These are phyloP conservation scores for Laspeyria flexula DNA, from an alignment of 2,888 invertebrate genomes.

Conservation along the genomic window DNA sequence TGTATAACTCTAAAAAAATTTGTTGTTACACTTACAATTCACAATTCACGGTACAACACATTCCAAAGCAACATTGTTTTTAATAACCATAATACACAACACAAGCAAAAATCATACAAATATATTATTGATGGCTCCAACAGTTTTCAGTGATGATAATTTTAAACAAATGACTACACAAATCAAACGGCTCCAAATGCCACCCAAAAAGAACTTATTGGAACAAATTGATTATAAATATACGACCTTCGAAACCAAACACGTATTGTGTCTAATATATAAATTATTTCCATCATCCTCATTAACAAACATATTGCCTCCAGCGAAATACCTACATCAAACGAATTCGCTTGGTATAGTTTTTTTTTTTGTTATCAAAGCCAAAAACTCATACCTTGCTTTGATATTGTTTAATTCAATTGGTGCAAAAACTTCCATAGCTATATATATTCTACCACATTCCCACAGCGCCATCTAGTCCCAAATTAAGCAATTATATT, in stretches of 20 bases:
- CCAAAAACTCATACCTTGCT: conserved; percentile 23
- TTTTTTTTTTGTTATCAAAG: conserved; percentile 45
- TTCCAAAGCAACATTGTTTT: too few species aligned
- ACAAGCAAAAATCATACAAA: conserved; percentile 17
- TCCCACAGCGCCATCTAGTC: too few species aligned
- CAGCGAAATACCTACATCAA: conserved; percentile 53
- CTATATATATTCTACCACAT: too few species aligned
- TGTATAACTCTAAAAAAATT: too few species aligned
- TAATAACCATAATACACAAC: conserved; percentile 18
- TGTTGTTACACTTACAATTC: too few species aligned
- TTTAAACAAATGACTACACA: conserved; percentile 43
- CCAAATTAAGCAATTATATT: too few species aligned
- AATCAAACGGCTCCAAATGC: conserved; percentile 44
- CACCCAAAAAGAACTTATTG: conserved; percentile 53
- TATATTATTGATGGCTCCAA: conserved; percentile 24
- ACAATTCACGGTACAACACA: too few species aligned
- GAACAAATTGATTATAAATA: conserved; percentile 56
- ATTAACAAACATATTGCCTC: conserved; percentile 62
- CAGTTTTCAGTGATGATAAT: conserved; percentile 35
- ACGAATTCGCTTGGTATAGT: conserved; percentile 54
- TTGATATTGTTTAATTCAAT: conserved; percentile 35
- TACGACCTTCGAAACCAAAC: conserved; percentile 49
- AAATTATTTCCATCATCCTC: conserved; percentile 52
- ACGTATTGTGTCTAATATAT: conserved; percentile 41
- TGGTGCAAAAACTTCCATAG: too few species aligned